Base-by-base conservation (phyloP, 2,888 invertebrate genomes). In the Phytoseiulus persimilis region DNA sequence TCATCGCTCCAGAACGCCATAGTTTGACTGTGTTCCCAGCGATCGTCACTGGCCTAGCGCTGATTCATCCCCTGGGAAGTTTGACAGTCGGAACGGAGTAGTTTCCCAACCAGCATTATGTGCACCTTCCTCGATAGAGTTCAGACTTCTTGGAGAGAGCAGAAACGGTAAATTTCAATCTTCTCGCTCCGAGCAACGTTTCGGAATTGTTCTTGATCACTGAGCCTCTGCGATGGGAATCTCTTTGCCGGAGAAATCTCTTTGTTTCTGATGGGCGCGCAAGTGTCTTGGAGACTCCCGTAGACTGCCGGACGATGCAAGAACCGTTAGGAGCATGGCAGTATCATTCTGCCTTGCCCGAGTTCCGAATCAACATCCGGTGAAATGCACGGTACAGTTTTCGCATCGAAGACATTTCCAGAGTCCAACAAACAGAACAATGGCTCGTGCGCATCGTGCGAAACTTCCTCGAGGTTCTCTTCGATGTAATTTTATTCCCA, bases 401-500 rank as follows among this genome's bases (percentile, higher is more conserved):
- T n/a, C n/a, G n/a, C n/a, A n/a, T 65, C 65, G 23, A 65, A 1
- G 28, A 23, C 18, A 65, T 65, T 18, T 18, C 1, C 65, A 65
- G 65, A 65, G 65, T 65, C 18, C 65, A 65, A 18, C 65, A 65
- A 65, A 65, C 65, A 45, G 87, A 87, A 45, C 87, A 87, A 33
- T 87, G 87, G 32, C 32, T 87, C 23, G 32, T 87, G 0, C 87
- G 87, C 32, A 87, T 33, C 28, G 33, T 87, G n/a, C 14, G 87
- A n/a, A 87, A 33, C 87, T n/a, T 45, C 6, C 87, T 87, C 32
- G 87, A 87, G 1, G 32, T 87, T 23, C 87, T 87, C 0, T 87
- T 87, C 32, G 87, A 87, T 33, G 14, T 33, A 2, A 87, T 87
- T n/a, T 32, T 87, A n/a, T 87, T 87, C 33, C 87, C 87, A 32